A percentile compares a stretch with the other conserved stretches of the same genome.
These are phyloP conservation scores for Diloba caeruleocephala DNA, from an alignment of 2,888 invertebrate genomes.

Conservation along the genomic window DNA sequence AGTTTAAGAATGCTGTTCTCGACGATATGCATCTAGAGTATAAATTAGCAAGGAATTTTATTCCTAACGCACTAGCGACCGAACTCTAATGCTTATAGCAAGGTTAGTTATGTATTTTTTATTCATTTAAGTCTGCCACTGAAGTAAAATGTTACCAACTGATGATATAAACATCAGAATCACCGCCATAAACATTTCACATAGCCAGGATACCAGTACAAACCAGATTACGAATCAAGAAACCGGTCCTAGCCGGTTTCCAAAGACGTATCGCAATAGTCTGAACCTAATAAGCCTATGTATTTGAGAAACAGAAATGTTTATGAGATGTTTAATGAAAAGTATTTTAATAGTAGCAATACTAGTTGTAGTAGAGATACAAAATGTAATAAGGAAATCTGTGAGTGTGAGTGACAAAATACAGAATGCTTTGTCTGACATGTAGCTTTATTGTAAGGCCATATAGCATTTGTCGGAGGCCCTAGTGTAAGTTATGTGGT, in stretches of 20 bases:
- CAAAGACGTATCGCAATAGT: conserved; percentile 28
- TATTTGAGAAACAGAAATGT: conserved; percentile 17
- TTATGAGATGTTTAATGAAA: not conserved
- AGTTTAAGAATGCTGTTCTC: conserved; percentile 18
- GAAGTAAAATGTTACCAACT: not conserved
- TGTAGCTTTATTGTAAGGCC: not conserved
- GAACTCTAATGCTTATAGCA: too few species aligned
- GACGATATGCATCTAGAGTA: conserved; percentile 5
- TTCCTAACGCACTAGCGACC: too few species aligned
- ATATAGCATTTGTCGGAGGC: conserved; percentile 7
- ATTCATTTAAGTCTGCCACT: too few species aligned
- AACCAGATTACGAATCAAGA: conserved; percentile 27
- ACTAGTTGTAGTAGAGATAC: conserved; percentile 22
- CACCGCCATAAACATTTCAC: conserved; percentile 28
- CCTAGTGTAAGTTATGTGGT: not conserved
- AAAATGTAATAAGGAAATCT: conserved; percentile 11
- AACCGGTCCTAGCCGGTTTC: conserved; percentile 41
- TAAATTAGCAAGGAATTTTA: conserved; percentile 2
- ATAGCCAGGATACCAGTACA: conserved; percentile 37
- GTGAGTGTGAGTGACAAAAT: conserved; percentile 4
- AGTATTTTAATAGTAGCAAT: not conserved
- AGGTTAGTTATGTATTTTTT: too few species aligned
- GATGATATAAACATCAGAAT: conserved; percentile 14
- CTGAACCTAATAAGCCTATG: conserved; percentile 24
- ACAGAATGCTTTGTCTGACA: conserved; percentile 22